Base-by-base conservation (phyloP, 1,140 invertebrate species). In the Scaptomyza graminum region DNA sequence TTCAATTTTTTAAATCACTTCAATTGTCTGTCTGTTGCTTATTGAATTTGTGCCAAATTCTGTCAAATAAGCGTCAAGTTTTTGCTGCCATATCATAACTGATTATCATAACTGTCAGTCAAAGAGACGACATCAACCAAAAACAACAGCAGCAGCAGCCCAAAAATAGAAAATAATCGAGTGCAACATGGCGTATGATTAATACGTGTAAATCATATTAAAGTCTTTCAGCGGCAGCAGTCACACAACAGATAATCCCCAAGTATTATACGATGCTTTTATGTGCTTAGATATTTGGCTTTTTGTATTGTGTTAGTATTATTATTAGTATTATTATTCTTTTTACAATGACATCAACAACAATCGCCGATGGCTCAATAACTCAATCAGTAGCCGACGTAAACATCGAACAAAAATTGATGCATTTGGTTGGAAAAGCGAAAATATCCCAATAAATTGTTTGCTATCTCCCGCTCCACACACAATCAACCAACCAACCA, bases 131-230 rank as follows among this genome's bases (percentile, higher is more conserved):
- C 25, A 37, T 31, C 37, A 13, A 8, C 15, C 2, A 37, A 31
- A 34, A 37, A 11, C 37, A 34, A 54, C 18, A 37, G 51, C 44
- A 13, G 8, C n/a, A n/a, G n/a, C n/a, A n/a, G n/a, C n/a, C 25
- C 8, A 37, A 31, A 46, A 18, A 46, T 34, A 16, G 12, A 13
- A 13, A 31, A 41, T 39, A 3, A 12, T 75, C 56, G 15, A 74
- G 63, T 76, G 79, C 82, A 88, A 57, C 75, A 50, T 51, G 64
- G 75, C 82, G 82, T 87, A 88, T 87, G 82, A 87, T 87, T 87
- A 87, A 87, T 88, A 82, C 87, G 41, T 56, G 65, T 57, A 87
- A 83, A 88, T 82, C 64, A 77, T 46, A 79, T 83, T 83, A 87
- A 87, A 85, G 66, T 60, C 80, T 74, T 79, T 83, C 50, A 56